phyloP scores from a whole-genome alignment of 2,113 vertebrate genomes.

The Piprites chloris region DNA sequence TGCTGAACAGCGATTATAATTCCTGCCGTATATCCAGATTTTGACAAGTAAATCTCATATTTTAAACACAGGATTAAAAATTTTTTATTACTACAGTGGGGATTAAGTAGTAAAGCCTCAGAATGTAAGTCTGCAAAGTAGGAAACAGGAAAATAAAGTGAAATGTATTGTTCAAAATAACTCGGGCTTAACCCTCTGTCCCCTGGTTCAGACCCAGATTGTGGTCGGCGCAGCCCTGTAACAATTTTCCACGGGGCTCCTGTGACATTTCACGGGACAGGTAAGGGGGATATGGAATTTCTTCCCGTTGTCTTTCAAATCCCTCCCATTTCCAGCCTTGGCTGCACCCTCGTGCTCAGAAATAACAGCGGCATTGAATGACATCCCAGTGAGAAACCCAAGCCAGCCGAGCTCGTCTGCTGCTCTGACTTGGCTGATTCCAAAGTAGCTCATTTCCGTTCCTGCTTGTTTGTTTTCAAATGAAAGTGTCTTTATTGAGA shows the following conservation, averaged over 20 bases:
- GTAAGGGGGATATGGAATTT: slow-evolving; percentile 26
- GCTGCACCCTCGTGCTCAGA: neutral
- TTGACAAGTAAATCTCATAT: slow-evolving; percentile 87
- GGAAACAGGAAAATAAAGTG: slow-evolving; percentile 54
- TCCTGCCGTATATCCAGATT: slow-evolving; percentile 75
- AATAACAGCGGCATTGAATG: slow-evolving; percentile 27
- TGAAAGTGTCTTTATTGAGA: neutral
- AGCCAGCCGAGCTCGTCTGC: neutral
- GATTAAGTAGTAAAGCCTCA: slow-evolving; percentile 80
- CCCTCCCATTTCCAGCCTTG: slow-evolving; percentile 28
- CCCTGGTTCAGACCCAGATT: neutral
- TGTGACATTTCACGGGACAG: neutral
- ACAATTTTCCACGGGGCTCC: neutral
- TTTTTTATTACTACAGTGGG: slow-evolving; percentile 85
- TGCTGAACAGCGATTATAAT: slow-evolving; percentile 69
- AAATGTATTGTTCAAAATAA: slow-evolving; percentile 55
- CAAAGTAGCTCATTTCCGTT: neutral
- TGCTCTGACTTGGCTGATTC: neutral
- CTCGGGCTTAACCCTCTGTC: slow-evolving; percentile 42
- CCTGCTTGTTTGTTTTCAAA: neutral
- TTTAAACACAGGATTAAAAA: slow-evolving; percentile 89
- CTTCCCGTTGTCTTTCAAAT: slow-evolving; percentile 46
- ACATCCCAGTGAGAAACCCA: neutral
- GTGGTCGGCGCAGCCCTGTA: neutral
- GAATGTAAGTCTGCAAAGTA: slow-evolving; percentile 74